phyloP scores from a whole-genome alignment of 2,888 invertebrate species.

The Salpingus planirostris region DNA sequence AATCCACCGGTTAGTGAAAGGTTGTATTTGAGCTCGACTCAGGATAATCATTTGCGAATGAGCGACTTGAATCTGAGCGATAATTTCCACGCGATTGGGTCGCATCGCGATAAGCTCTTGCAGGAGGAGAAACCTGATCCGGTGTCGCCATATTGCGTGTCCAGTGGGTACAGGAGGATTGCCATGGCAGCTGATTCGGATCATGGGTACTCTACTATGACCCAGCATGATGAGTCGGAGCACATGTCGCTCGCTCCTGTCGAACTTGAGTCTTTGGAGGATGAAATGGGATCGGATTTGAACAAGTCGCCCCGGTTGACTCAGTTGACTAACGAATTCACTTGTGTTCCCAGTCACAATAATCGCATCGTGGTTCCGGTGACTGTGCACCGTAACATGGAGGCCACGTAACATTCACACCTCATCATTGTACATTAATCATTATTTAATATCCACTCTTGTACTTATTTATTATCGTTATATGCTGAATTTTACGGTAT shows the following conservation, averaged over 20 bases:
- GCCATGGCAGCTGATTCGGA: slow-evolving; percentile 77
- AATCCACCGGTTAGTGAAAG: slow-evolving; percentile 40
- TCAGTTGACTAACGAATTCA: slow-evolving; percentile 20
- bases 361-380: slow-evolving; percentile 72
- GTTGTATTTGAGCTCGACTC: slow-evolving; percentile 46
- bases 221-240: slow-evolving; percentile 82
- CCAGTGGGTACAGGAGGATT: slow-evolving; percentile 69
- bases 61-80: slow-evolving; percentile 66
- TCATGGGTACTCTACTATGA: slow-evolving; percentile 92
- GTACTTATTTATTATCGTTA: slow-evolving; percentile 10
- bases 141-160: slow-evolving; percentile 80
- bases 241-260: slow-evolving; percentile 67
- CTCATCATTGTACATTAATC: slow-evolving; percentile 1
- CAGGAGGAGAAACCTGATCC: slow-evolving; percentile 54
- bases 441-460: slow-evolving; percentile 1
- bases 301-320: slow-evolving; percentile 35
- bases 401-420: slow-evolving; percentile 52
- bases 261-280: slow-evolving; percentile 50
- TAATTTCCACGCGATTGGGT: slow-evolving; percentile 54
- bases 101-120: slow-evolving; percentile 57
- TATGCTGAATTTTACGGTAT: too few species aligned
- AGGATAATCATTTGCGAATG: slow-evolving; percentile 55
- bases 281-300: slow-evolving; percentile 51
- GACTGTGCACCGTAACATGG: slow-evolving; percentile 83
- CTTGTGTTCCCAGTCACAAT: slow-evolving; percentile 41